phyloP scores from a whole-genome alignment of 2,888 invertebrate species.

The Caenorhabditis doughertyi region DNA sequence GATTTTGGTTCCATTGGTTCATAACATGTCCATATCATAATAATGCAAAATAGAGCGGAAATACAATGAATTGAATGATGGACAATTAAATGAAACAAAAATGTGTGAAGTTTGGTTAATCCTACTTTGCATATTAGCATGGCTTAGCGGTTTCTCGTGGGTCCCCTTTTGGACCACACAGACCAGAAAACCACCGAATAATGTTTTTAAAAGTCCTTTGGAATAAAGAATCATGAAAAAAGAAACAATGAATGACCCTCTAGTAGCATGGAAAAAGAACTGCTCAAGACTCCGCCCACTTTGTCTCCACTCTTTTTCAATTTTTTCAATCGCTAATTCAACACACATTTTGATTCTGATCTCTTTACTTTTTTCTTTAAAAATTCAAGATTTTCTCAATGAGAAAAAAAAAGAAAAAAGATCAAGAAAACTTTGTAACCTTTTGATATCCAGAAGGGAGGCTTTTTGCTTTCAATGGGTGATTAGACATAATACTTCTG shows the following conservation, averaged over 20 bases:
- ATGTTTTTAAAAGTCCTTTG: not conserved
- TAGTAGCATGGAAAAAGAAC: not conserved
- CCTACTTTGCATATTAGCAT: not conserved
- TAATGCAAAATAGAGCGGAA: too few species aligned
- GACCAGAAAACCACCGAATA: not conserved
- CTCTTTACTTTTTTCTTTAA: not conserved
- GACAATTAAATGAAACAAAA: too few species aligned
- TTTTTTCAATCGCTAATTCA: constrained; percentile 48
- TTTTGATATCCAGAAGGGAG: not conserved
- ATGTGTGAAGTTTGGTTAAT: too few species aligned
- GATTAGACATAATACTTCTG: not conserved
- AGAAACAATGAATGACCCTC: not conserved
- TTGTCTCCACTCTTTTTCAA: not conserved
- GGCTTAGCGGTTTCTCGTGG: not conserved
- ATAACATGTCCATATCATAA: too few species aligned
- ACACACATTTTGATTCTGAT: constrained; percentile 29
- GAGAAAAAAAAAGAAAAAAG: not conserved
- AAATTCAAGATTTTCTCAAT: not conserved
- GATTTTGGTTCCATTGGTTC: too few species aligned
- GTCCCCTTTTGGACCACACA: not conserved
- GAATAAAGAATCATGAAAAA: not conserved
- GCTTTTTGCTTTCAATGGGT: not conserved
- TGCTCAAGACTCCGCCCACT: constrained; percentile 33
- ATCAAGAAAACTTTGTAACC: constrained; percentile 4
- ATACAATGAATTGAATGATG: not conserved